phyloP scores from a whole-genome alignment of 2,888 invertebrate species.

The Tethea ocularis region DNA sequence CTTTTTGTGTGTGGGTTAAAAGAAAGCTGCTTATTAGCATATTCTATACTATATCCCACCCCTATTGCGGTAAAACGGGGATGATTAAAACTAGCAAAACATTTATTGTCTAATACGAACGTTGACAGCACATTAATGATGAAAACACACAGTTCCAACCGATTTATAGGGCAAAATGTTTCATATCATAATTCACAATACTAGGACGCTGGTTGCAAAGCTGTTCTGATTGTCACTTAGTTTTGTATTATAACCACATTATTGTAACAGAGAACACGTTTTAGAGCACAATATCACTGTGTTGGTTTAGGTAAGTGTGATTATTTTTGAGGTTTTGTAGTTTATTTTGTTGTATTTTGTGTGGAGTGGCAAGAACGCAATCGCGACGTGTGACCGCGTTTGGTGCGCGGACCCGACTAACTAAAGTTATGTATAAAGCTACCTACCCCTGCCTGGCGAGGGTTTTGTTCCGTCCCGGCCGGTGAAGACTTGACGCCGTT shows the following conservation, averaged over 20 bases:
- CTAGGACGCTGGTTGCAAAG: constrained; percentile 55
- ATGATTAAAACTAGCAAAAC: constrained; percentile 32
- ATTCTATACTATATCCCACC: constrained; percentile 70
- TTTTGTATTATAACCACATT: constrained; percentile 31
- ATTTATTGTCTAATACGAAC: constrained; percentile 48
- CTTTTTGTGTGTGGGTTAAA: constrained; percentile 79
- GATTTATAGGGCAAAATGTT: constrained; percentile 78
- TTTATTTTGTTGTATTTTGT: constrained; percentile 68
- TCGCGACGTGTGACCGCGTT: constrained; percentile 48
- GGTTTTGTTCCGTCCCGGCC: constrained; percentile 69
- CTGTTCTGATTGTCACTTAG: constrained; percentile 45
- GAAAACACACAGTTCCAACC: constrained; percentile 68
- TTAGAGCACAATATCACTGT: constrained; percentile 45
- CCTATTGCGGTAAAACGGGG: constrained; percentile 51
- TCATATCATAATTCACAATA: constrained; percentile 71
- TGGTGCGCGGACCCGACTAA: constrained; percentile 68
- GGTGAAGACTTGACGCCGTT: constrained; percentile 57
- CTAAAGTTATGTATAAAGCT: constrained; percentile 50
- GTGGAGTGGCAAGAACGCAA: constrained; percentile 23
- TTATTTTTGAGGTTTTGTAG: constrained; percentile 51
- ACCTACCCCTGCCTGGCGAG: constrained; percentile 71
- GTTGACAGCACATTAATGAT: constrained; percentile 70
- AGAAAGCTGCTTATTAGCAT: constrained; percentile 80
- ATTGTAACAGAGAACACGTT: constrained; percentile 35
- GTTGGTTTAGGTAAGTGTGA: constrained; percentile 44